Conservation (phyloP, 2,113 vertebrate species). For the Rhabdornis inornatus region DNA sequence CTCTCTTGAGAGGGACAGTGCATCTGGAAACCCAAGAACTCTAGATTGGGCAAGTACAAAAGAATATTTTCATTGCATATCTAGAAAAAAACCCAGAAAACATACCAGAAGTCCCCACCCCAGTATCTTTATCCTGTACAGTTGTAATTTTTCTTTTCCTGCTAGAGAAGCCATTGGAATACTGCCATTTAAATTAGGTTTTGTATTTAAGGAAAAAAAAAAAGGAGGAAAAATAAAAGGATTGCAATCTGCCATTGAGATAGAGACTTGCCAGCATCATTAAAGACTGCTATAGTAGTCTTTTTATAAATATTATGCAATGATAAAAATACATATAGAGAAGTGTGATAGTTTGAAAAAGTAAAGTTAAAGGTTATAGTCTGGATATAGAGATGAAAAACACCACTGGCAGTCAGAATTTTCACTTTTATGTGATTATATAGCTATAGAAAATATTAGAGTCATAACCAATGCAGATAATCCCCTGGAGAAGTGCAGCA, state of each 20-base stretch:
- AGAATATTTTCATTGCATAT: background rate
- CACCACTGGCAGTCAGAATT: background rate
- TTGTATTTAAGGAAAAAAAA: background rate
- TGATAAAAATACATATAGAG: conserved; percentile 6
- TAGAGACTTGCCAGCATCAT: conserved; percentile 31
- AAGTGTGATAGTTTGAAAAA: background rate
- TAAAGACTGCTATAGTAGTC: background rate
- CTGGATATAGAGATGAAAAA: conserved; percentile 1
- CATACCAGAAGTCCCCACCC: background rate
- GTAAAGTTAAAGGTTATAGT: conserved; percentile 2
- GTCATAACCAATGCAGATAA: background rate
- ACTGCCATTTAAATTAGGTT: conserved; percentile 49
- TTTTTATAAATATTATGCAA: conserved; percentile 37
- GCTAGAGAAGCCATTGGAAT: conserved; percentile 40
- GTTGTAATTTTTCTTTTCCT: conserved; percentile 26
- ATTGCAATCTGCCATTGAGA: conserved; percentile 44
- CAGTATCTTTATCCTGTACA: conserved; percentile 34
- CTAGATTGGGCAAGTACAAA: background rate
- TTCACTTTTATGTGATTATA: conserved; percentile 12
- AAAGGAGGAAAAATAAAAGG: background rate
- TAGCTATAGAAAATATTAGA: background rate
- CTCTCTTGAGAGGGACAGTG: background rate
- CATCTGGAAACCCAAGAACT: background rate
- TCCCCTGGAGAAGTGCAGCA: background rate
- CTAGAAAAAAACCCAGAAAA: background rate